phyloP scores from a whole-genome alignment of 2,113 vertebrate species.

The Amphilophus citrinellus region DNA sequence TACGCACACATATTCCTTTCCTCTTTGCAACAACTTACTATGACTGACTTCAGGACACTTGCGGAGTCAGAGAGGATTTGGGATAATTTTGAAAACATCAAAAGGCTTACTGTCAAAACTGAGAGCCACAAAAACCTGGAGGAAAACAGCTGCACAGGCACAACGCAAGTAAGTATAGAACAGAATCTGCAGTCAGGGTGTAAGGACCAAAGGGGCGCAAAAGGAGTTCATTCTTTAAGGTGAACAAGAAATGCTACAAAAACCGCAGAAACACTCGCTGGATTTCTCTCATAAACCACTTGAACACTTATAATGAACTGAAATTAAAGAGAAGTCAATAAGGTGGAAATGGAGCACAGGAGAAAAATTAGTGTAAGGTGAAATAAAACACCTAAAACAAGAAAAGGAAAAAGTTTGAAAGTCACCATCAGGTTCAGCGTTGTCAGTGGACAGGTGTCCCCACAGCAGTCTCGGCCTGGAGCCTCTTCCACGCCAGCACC shows the following conservation, averaged over 20 bases:
- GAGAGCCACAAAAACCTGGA: neutral
- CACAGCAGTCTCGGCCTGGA: neutral
- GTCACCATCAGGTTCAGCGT: neutral
- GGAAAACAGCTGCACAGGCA: neutral
- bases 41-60: slow-evolving; percentile 23
- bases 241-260: neutral
- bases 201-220: slow-evolving; percentile 10
- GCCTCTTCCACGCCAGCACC: neutral
- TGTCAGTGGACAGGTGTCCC: neutral
- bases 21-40: slow-evolving; percentile 51
- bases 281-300: neutral
- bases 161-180: neutral
- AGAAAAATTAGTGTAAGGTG: neutral
- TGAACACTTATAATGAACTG: neutral
- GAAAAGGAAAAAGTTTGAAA: neutral
- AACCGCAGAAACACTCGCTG: too few relatives aligned
- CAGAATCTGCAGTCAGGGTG: neutral
- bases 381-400: too few relatives aligned
- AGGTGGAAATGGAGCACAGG: neutral
- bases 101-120: neutral
- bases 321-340: neutral
- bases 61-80: slow-evolving; percentile 4
- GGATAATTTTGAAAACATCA: slow-evolving; percentile 8
- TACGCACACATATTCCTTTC: slow-evolving; percentile 3
- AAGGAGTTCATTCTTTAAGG: neutral